Base-by-base conservation (phyloP, 1,140 invertebrate species). In the Drosophila guanche region DNA sequence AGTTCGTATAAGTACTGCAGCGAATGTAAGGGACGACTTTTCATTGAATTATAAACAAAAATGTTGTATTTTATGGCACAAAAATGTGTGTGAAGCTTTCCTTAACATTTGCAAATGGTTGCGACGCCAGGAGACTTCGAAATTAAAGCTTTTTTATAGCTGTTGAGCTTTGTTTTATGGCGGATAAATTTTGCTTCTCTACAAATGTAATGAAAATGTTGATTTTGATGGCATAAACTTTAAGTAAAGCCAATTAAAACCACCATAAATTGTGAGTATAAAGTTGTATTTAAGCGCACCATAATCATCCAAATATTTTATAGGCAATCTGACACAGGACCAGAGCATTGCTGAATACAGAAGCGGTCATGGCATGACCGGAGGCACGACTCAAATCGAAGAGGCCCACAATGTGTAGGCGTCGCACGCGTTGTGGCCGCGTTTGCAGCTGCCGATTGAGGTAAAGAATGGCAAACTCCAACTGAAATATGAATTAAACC, bases 271-370 rank as follows among this genome's bases (percentile, higher is more conserved):
- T 5, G 29, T 46, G 16, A 3, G n/a, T n/a, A 6, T 2, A 0
- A 58, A 12, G 25, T 7, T 20, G 10, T 3, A 27, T 29, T n/a
- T 8, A 3, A 5, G 6, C 0, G 16, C 1, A 8, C 5, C 14
- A 8, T 20, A 5, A 5, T 58, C 12, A 59, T n/a, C 65, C 63
- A 63, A 81, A 86, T 23, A 78, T 58, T 46, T 81, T 88, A 43
- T 88, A 86, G 1, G 83, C 83, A 68, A 86, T 76, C 33, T 86
- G 83, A 3, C 71, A 69, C 0, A 86, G 66, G 1, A 83, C 68
- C 16, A 88, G 16, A 0, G 88, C 75, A 72, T 89, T 67, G 1
- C 27, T 52, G 0, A 47, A 6, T n/a, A 76, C 56, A n/a, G 75
- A 88, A 5, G n/a, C 23, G 43, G 29, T 55, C 74, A 83, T 58